These are phyloP conservation scores for Pteromalus puparum DNA, from an alignment of 1,140 invertebrate species.

Conservation along the genomic window DNA sequence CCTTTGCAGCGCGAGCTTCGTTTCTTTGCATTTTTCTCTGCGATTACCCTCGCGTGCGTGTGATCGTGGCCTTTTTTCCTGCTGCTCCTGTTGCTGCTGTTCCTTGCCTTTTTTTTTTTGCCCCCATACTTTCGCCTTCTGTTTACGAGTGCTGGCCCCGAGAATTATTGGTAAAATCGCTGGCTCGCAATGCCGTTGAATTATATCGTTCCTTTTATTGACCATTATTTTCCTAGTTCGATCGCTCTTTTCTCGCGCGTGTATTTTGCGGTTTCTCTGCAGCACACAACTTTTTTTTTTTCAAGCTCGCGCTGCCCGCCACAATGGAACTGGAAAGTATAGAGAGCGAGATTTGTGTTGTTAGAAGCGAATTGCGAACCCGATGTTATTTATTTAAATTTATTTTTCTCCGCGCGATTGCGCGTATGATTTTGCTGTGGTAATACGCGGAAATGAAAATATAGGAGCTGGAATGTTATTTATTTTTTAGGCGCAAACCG, in stretches of 20 bases:
- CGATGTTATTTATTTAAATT: too few relatives aligned
- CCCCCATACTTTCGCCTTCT: conserved; percentile 25
- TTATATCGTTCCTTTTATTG: conserved; percentile 44
- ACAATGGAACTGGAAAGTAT: too few relatives aligned
- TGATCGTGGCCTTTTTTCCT: conserved; percentile 8
- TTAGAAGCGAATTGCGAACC: too few relatives aligned
- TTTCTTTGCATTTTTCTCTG: conserved; percentile 48
- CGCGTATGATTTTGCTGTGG: too few relatives aligned
- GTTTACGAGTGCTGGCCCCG: conserved; percentile 3
- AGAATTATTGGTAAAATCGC: conserved; percentile 24
- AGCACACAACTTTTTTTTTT: neutral
- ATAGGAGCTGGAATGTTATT: too few relatives aligned
- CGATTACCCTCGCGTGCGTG: neutral
- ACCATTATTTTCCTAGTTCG: conserved; percentile 38
- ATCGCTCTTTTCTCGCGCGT: neutral
- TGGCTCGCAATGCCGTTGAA: conserved; percentile 20
- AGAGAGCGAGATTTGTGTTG: too few relatives aligned
- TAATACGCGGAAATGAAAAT: too few relatives aligned
- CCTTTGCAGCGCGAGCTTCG: conserved; percentile 30
- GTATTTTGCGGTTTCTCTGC: conserved; percentile 15
- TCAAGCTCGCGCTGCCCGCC: too few relatives aligned
- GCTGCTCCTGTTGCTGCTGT: too few relatives aligned
- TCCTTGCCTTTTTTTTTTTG: neutral
- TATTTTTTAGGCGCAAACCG: too few relatives aligned
- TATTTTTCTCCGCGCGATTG: too few relatives aligned